Evolutionary conservation across 2,113 vertebrate genomes (phyloP).

Genomic region (Menura novaehollandiae): DNA sequence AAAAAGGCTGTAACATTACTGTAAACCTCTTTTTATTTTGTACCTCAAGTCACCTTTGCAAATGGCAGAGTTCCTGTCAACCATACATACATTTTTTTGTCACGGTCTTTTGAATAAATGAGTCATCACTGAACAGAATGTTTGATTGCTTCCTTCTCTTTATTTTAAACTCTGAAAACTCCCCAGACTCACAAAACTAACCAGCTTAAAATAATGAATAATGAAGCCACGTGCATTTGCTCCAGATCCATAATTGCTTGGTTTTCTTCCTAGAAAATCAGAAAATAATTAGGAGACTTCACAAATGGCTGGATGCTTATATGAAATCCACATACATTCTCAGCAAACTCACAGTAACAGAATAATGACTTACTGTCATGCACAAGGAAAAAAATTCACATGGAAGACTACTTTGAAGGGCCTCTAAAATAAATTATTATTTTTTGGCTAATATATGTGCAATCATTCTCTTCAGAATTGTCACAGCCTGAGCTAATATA

Average conservation of each 20-base stretch:
- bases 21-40: background rate
- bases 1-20: background rate
- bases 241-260: background rate
- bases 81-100: background rate
- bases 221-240: background rate
- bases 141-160: conserved; percentile 33
- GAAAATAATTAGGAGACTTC: conserved; percentile 16
- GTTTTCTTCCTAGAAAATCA: conserved; percentile 36
- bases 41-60: conserved; percentile 13
- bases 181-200: background rate
- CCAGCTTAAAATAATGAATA: conserved; percentile 26
- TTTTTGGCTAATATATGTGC: conserved; percentile 45
- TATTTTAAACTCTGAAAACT: conserved; percentile 27
- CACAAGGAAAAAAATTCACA: background rate
- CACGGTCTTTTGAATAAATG: background rate
- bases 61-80: conserved; percentile 6
- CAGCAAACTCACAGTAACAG: background rate
- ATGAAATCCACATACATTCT: conserved; percentile 2
- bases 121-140: conserved; percentile 10
- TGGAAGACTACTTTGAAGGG: background rate
- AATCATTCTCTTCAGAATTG: conserved; percentile 35
- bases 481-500: conserved; percentile 59
- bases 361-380: conserved; percentile 11
- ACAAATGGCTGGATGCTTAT: background rate
- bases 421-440: background rate